Evolutionary conservation across 2,797 vertebrate species (phyloP), one percentile per base, ranked within the genome.

Genomic region (Silurus aristotelis): DNA sequence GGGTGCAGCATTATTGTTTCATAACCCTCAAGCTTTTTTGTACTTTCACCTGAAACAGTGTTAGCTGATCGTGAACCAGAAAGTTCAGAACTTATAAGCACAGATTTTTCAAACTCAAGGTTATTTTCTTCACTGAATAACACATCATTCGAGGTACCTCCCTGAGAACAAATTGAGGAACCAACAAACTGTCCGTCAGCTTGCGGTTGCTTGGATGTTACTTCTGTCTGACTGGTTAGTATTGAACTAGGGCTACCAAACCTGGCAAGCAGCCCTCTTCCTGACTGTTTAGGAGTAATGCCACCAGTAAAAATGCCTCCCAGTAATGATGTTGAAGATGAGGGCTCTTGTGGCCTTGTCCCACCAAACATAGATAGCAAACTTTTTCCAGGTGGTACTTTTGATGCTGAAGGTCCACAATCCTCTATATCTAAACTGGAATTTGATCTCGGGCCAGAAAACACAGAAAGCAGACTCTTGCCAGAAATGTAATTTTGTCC

Each of bases 221-320:
- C 17, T 52, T 56, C 83, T 58, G 82, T 76, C 70, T 88, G 79
- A 80, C 52, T 80, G 63, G 89, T 61, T 56, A 89, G 72, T 90
- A 84, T 7, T 81, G 84, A 48, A 89, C 25, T 89, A 63, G 94
- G 91, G 87, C 85, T 92, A 88, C 88, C 93, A 87, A 96, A 93
- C 84, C 95, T 93, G 84, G 96, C 96, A 90, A 95, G 92, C 86
- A 97, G 87, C 91, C 89, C 91, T 92, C 91, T 96, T 89, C 92
- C 92, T 72, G 92, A 73, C 56, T 96, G 94, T 78, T 93, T 94
- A 0, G 92, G 73, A 87, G 85, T 83, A 87, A 93, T 88, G 5
- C 90, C 43, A 81, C 89, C 89, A 85, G 94, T 88, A 83, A 94
- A 92, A 92, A 92, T 89, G 14, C 89, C 89, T 87, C 89, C 89